These are phyloP conservation scores for Sciurus niger DNA, from an alignment of 2,113 vertebrate species.

Conservation along the genomic window DNA sequence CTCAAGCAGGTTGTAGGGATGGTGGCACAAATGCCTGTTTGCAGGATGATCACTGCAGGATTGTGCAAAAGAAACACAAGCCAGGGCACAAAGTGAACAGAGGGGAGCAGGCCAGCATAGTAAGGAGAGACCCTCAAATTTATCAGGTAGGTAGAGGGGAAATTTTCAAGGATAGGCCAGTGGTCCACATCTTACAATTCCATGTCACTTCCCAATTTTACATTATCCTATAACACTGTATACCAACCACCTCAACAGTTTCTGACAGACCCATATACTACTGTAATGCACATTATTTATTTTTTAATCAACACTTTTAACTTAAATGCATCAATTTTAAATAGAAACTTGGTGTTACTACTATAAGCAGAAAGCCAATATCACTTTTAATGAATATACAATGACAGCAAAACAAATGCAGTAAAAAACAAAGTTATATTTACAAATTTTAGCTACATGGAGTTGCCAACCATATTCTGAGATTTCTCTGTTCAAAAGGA, in stretches of 20 bases:
- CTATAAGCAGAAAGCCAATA: slow-evolving; percentile 37
- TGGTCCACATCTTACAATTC: not conserved
- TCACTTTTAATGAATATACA: slow-evolving; percentile 57
- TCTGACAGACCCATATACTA: slow-evolving; percentile 2
- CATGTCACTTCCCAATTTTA: not conserved
- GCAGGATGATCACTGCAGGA: not conserved
- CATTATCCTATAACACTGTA: not conserved
- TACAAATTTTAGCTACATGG: slow-evolving; percentile 9
- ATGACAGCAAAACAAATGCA: slow-evolving; percentile 33
- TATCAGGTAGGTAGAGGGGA: not conserved
- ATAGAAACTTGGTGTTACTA: slow-evolving; percentile 55
- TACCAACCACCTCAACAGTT: not conserved
- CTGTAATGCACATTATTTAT: not conserved
- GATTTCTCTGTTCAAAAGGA: not conserved
- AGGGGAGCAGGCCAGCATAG: not conserved
- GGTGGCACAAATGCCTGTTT: not conserved
- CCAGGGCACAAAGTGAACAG: not conserved
- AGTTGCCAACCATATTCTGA: not conserved
- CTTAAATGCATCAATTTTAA: slow-evolving; percentile 56
- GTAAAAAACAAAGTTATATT: not conserved
- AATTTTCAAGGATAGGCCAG: not conserved
- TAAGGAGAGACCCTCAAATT: not conserved
- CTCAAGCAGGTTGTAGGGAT: not conserved
- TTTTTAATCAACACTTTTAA: slow-evolving; percentile 51
- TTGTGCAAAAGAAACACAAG: slow-evolving; percentile 31